Evolutionary conservation across 2,113 vertebrate species (phyloP).

Genomic region (Orthochromis indermauri): DNA sequence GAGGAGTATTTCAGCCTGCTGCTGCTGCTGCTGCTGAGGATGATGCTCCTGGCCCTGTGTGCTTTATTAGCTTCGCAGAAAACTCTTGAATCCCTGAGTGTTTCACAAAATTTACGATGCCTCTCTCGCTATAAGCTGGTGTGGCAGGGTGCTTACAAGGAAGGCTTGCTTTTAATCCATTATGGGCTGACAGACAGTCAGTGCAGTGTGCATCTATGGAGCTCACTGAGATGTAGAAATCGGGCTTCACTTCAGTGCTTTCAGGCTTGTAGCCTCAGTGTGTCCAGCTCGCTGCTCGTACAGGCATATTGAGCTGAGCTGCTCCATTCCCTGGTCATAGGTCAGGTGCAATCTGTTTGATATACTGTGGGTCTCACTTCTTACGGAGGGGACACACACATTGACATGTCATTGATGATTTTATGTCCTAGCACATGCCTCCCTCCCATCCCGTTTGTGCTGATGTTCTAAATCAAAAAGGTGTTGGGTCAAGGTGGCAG

Average conservation of each 20-base stretch:
- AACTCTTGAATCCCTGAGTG: slow-evolving; percentile 15
- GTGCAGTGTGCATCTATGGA: not conserved
- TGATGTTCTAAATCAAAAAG: slow-evolving; percentile 50
- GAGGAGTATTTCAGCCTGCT: not conserved
- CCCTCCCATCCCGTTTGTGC: not conserved
- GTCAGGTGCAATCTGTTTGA: slow-evolving; percentile 50
- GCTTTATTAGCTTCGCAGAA: slow-evolving; percentile 24
- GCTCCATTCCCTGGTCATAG: slow-evolving; percentile 26
- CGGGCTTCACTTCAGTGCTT: not conserved
- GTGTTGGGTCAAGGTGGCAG: slow-evolving; percentile 26
- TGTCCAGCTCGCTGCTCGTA: not conserved
- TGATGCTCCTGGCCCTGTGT: not conserved
- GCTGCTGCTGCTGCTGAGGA: not conserved
- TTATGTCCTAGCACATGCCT: slow-evolving; percentile 4
- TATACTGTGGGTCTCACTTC: slow-evolving; percentile 24
- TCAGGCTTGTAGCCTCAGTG: not conserved
- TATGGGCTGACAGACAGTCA: not conserved
- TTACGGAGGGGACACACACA: not conserved
- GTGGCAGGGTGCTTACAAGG: not conserved
- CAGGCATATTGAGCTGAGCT: not conserved
- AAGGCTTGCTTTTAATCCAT: not conserved
- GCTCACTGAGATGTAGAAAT: not conserved
- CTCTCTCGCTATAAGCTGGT: not conserved
- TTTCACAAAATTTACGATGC: slow-evolving; percentile 13
- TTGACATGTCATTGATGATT: slow-evolving; percentile 45